Evolutionary conservation across 2,797 vertebrate genomes (phyloP), one percentile per base, ranked within the genome.

Genomic region (Sebastolobus altivelis): DNA sequence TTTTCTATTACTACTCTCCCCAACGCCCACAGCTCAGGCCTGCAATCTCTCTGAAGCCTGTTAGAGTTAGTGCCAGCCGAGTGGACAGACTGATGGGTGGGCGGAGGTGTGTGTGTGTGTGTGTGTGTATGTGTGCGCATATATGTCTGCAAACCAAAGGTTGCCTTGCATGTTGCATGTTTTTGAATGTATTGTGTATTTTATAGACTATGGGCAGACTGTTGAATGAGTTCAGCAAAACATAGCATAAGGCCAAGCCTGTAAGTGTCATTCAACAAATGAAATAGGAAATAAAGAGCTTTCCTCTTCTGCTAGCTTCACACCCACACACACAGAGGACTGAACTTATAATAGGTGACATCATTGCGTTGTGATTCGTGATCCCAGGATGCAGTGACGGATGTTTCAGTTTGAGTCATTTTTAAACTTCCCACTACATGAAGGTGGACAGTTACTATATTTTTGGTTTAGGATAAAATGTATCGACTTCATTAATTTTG

Each of bases 31-130:
- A 90, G 89, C 92, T 91, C 91, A 86, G 94, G 89, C 92, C 94
- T 93, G 94, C 95, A 95, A 95, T 95, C 95, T 95, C 93, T 95
- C 92, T 94, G 89, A 95, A 96, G 94, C 95, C 95, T 95, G 95
- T 96, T 96, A 93, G 94, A 93, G 94, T 96, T 96, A 96, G 95
- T 96, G 94, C 94, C 95, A 95, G 93, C 91, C 85, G 94, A 95
- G 87, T 94, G 94, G 93, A 94, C 93, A 94, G 91, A 93, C 91
- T 95, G 94, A 95, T 95, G 93, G 94, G 88, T 88, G 94, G 93
- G 93, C 83, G 85, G 85, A 90, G 88, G 92, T 88, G 90, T 89
- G 82, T 86, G 72, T 79, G 72, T 55, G 86, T 68, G 73, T 68
- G 68, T 72, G 70, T 38, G 62, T 68, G 60, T 61, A 71, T 31